Conservation (phyloP, 2,797 vertebrate genomes). For the Gephyroberyx darwinii region DNA sequence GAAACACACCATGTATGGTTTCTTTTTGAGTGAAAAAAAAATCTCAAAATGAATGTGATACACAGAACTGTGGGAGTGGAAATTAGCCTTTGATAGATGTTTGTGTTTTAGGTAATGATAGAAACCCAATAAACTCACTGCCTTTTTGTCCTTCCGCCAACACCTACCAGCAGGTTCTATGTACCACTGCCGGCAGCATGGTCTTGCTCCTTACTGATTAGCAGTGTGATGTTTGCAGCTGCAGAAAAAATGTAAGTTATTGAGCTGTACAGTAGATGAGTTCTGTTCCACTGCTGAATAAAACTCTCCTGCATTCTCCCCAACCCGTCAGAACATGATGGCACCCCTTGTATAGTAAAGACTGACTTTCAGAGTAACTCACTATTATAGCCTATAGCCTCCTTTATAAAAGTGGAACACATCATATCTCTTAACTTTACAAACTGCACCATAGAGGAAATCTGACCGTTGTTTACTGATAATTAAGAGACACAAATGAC, state of each 20-base stretch:
- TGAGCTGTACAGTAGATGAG: neutral
- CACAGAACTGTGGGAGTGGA: no score
- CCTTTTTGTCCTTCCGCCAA: neutral
- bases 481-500: neutral
- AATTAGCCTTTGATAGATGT: neutral
- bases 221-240: constrained; percentile 13
- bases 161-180: neutral
- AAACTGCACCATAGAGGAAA: no score
- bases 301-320: no score
- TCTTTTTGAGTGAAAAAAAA: neutral
- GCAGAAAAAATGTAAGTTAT: constrained; percentile 6
- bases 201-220: constrained; percentile 1
- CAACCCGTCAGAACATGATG: no score
- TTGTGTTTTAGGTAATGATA: no score
- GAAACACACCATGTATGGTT: neutral
- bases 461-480: neutral
- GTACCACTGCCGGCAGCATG: constrained; percentile 3
- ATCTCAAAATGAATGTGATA: neutral
- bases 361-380: no score
- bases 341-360: no score
- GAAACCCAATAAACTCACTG: no score
- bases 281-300: neutral
- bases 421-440: no score
- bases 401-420: no score
- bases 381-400: no score